Evolutionary conservation across 1,140 invertebrate genomes (phyloP).

Genomic region (Ectropis grisescens): DNA sequence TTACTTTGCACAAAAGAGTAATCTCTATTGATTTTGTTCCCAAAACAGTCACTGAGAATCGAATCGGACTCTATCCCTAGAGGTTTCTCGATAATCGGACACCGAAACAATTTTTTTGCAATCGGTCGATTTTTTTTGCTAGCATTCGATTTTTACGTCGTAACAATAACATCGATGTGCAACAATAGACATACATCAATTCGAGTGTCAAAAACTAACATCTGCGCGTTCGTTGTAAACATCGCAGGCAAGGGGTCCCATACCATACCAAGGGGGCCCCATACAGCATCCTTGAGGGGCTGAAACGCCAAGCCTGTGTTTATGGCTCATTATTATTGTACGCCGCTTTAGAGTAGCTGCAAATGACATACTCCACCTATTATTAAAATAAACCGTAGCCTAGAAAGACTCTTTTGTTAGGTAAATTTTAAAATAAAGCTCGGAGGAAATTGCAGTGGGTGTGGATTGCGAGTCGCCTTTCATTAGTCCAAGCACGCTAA

Average conservation of each 20-base stretch:
- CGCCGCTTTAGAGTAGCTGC: slow-evolving; percentile 51
- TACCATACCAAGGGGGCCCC: slow-evolving; percentile 39
- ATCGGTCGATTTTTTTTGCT: slow-evolving; percentile 41
- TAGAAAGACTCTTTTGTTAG: slow-evolving; percentile 35
- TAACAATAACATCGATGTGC: slow-evolving; percentile 41
- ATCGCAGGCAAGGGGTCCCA: no score
- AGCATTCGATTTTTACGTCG: slow-evolving; percentile 41
- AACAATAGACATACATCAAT: slow-evolving; percentile 65
- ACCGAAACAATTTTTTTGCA: slow-evolving; percentile 31
- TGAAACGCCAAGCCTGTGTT: slow-evolving; percentile 46
- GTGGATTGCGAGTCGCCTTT: slow-evolving; percentile 21
- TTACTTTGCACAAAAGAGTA: slow-evolving; percentile 57
- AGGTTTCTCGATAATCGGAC: slow-evolving; percentile 34
- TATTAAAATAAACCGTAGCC: slow-evolving; percentile 47
- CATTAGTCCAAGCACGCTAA: slow-evolving; percentile 17
- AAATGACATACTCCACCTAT: slow-evolving; percentile 59
- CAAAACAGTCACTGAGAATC: slow-evolving; percentile 33
- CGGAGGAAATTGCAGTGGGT: slow-evolving; percentile 31
- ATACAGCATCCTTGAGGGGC: slow-evolving; percentile 47
- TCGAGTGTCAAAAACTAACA: slow-evolving; percentile 69
- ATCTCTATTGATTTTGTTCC: slow-evolving; percentile 51
- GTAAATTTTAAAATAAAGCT: slow-evolving; percentile 35
- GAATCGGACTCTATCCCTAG: slow-evolving; percentile 27
- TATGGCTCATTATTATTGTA: slow-evolving; percentile 64
- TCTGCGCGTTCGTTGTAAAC: slow-evolving; percentile 62